Percentiles rank a stretch among this genome's conserved stretches.
These are phyloP conservation scores for Orthonevra nobilis DNA, from an alignment of 2,888 invertebrate species.

Conservation along the genomic window DNA sequence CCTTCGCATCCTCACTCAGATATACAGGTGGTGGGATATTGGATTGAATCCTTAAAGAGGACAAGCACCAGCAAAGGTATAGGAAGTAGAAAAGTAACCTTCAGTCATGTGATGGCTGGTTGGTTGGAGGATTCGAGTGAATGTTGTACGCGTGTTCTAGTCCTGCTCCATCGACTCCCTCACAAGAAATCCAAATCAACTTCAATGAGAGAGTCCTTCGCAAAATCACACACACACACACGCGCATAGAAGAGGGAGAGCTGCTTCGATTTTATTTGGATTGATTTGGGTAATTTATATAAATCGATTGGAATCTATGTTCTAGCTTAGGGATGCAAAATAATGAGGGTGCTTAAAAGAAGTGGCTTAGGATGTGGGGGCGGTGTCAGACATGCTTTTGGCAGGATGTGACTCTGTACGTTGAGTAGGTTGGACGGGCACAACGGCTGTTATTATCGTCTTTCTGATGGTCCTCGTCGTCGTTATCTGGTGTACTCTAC, in stretches of 20 bases:
- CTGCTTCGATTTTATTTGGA: conserved; percentile 53
- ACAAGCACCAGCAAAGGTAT: conserved; percentile 17
- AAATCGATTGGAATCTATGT: conserved; percentile 64
- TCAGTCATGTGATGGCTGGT: conserved; percentile 15
- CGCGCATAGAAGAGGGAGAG: not conserved
- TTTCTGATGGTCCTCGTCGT: conserved; percentile 19
- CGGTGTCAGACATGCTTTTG: conserved; percentile 10
- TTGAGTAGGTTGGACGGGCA: conserved; percentile 33
- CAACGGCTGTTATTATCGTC: conserved; percentile 49
- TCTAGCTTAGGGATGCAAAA: conserved; percentile 61
- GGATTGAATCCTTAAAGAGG: conserved; percentile 49
- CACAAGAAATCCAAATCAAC: conserved; percentile 32
- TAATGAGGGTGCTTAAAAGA: conserved; percentile 56
- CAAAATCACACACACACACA: conserved; percentile 3
- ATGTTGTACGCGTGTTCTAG: not conserved
- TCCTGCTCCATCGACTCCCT: conserved; percentile 5
- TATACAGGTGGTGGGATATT: conserved; percentile 51
- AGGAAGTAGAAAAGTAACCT: conserved; percentile 7
- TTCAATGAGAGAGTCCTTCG: conserved; percentile 23
- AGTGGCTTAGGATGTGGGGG: conserved; percentile 35
- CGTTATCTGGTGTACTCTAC: not conserved
- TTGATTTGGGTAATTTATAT: conserved; percentile 67
- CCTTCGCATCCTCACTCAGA: conserved; percentile 36
- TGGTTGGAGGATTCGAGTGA: not conserved
- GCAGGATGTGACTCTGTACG: not conserved